Evolutionary conservation across 1,140 invertebrate species (phyloP).

Genomic region (Nephila pilipes): DNA sequence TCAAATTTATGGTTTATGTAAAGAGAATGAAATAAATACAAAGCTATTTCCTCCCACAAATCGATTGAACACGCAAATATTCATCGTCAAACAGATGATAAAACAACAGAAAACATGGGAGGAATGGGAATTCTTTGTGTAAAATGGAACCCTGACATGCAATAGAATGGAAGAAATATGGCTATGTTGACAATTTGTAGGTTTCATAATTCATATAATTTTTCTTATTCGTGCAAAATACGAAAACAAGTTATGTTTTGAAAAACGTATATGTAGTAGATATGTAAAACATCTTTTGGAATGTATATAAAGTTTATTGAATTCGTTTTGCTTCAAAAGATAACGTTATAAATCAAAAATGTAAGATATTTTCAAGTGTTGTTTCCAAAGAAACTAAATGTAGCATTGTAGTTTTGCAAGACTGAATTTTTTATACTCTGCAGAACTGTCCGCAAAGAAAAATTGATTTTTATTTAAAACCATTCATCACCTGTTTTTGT

Average conservation of each 20-base stretch:
- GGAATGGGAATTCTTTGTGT: not conserved
- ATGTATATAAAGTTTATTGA: not conserved
- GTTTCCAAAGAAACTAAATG: too few relatives aligned
- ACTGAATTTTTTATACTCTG: too few relatives aligned
- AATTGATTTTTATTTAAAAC: too few relatives aligned
- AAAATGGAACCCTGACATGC: not conserved
- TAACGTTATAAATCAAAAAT: not conserved
- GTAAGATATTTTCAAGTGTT: fast-evolving
- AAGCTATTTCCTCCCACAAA: not conserved
- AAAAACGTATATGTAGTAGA: not conserved
- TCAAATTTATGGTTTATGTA: too few relatives aligned
- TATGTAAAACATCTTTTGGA: not conserved
- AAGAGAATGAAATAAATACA: not conserved
- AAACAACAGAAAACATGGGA: not conserved
- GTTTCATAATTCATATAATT: conserved; percentile 12
- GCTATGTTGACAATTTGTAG: not conserved
- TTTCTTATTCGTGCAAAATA: not conserved
- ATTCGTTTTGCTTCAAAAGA: not conserved
- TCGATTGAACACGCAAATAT: not conserved
- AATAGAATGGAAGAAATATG: not conserved
- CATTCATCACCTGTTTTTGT: too few relatives aligned
- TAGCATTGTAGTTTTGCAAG: too few relatives aligned
- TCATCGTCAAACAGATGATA: not conserved
- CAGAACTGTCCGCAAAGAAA: too few relatives aligned
- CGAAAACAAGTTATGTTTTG: not conserved